These are phyloP conservation scores for Polypedilum pembai DNA, from an alignment of 1,140 invertebrate species.

Conservation along the genomic window DNA sequence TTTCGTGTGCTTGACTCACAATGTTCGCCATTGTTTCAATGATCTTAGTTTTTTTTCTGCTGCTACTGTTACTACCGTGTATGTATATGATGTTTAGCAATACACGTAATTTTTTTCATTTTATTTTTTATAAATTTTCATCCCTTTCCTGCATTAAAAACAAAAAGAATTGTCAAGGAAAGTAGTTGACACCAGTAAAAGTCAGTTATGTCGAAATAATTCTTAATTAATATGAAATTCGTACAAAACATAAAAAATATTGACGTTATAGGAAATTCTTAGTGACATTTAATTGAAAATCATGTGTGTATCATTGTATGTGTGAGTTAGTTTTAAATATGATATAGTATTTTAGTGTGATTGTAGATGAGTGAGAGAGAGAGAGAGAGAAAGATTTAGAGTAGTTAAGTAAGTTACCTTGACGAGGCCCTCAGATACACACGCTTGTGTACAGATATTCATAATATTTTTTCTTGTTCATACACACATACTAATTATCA, in stretches of 20 bases:
- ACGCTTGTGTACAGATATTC: not conserved
- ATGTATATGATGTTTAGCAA: not conserved
- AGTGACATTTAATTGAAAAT: not conserved
- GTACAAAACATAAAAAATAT: not conserved
- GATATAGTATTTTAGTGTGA: not conserved
- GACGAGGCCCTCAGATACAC: constrained; percentile 8
- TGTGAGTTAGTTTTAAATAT: not conserved
- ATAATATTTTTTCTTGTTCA: not conserved
- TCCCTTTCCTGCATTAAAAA: not conserved
- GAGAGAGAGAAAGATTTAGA: not conserved
- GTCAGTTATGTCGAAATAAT: not conserved
- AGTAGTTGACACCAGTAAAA: too few relatives aligned
- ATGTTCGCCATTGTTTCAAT: constrained; percentile 17
- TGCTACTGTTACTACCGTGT: too few relatives aligned
- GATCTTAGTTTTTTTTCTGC: not conserved
- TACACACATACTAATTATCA: not conserved
- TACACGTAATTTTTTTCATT: too few relatives aligned
- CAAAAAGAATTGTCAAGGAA: too few relatives aligned
- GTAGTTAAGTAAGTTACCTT: constrained; percentile 17
- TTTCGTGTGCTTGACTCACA: constrained; percentile 27
- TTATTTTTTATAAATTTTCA: not conserved
- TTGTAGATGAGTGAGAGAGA: not conserved
- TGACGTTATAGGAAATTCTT: constrained; percentile 18
- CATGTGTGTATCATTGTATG: not conserved
- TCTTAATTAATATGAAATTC: not conserved